Evolutionary conservation across 2,888 invertebrate species (phyloP).

Genomic region (Enchytraeus crypticus): DNA sequence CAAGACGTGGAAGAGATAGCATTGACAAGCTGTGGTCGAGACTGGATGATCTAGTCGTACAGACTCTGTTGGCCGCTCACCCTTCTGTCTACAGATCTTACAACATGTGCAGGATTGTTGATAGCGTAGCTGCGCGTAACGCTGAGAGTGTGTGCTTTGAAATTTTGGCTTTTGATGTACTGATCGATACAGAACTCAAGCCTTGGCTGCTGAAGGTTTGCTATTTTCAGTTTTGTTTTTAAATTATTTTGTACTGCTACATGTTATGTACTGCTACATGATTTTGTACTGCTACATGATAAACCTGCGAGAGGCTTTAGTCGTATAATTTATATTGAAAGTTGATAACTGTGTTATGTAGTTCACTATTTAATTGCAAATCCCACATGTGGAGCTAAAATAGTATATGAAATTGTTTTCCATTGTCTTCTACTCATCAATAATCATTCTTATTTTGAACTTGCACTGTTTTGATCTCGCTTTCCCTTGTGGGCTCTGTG

Average conservation of each 20-base stretch:
- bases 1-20: neutral
- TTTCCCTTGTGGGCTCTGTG: too few species aligned
- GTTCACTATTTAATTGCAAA: too few species aligned
- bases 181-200: conserved; percentile 3
- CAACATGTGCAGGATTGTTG: neutral
- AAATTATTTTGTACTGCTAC: neutral
- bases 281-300: neutral
- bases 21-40: neutral
- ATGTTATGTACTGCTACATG: neutral
- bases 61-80: conserved; percentile 2
- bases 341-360: too few species aligned
- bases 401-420: too few species aligned
- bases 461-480: too few species aligned
- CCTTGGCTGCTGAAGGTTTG: conserved; percentile 10
- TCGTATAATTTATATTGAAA: too few species aligned
- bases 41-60: conserved; percentile 3
- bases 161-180: conserved; percentile 11
- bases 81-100: neutral
- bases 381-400: too few species aligned
- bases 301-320: too few species aligned
- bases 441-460: too few species aligned
- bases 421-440: too few species aligned
- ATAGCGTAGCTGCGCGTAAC: neutral
- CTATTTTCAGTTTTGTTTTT: neutral
- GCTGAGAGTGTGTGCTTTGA: conserved; percentile 11